Conservation (phyloP, 2,797 vertebrate species). For the Astyanax mexicanus region DNA sequence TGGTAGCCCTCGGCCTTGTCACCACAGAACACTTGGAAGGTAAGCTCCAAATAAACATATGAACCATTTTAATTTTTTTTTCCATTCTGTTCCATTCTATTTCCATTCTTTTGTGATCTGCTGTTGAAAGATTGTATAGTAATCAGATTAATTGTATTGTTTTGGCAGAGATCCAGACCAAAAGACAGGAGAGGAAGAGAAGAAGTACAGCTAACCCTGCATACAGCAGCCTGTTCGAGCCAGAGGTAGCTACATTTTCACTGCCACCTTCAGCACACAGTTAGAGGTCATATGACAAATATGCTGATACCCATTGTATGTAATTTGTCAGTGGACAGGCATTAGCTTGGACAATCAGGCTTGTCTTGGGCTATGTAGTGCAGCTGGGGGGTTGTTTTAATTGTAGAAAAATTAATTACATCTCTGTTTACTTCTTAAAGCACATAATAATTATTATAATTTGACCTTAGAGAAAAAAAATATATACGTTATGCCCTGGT, state of each 20-base stretch:
- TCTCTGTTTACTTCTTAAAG: too few relatives aligned
- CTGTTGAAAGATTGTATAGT: not conserved
- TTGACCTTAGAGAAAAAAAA: too few relatives aligned
- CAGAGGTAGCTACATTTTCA: conserved; percentile 81
- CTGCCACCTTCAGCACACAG: not conserved
- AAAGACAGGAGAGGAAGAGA: conserved; percentile 95
- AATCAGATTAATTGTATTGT: not conserved
- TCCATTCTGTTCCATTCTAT: not conserved
- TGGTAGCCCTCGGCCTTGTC: conserved; percentile 95
- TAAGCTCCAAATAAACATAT: conserved; percentile 70
- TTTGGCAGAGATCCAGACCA: conserved; percentile 92
- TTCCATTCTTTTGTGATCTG: not conserved
- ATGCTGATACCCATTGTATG: too few relatives aligned
- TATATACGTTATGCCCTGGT: too few relatives aligned
- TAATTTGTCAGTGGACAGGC: not conserved
- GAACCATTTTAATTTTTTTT: too few relatives aligned
- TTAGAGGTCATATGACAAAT: too few relatives aligned
- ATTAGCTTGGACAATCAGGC: not conserved
- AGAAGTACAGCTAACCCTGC: conserved; percentile 96
- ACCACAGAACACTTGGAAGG: conserved; percentile 96
- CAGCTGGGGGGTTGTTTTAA: too few relatives aligned
- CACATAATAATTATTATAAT: too few relatives aligned
- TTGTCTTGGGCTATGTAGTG: too few relatives aligned
- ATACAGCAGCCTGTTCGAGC: conserved; percentile 93
- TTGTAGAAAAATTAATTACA: too few relatives aligned